Base-by-base conservation (phyloP, 2,113 vertebrate genomes). In the Ciconia boyciana region DNA sequence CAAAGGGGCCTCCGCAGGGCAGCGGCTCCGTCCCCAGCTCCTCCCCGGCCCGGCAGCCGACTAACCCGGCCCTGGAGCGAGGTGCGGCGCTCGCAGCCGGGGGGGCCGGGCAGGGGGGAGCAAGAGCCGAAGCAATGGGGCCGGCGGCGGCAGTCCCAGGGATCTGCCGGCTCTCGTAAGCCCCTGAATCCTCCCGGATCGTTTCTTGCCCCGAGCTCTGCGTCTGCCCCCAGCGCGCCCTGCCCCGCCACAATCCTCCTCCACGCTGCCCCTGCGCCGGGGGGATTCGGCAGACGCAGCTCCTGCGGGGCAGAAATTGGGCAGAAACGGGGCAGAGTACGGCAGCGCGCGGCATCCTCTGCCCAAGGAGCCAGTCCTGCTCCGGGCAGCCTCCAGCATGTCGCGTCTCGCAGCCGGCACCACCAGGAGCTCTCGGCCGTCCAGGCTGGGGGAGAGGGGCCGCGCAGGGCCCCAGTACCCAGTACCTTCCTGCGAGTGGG, bases 181-280 rank as follows among this genome's bases (percentile, higher is more conserved):
- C 69, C 62, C 32, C 60, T 4, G n/a, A 13, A 21, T 4, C 32
- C 55, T 60, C 87, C 60, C 2, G 3, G 28, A 44, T 18, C 1
- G 0, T 41, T 81, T 70, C 36, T 78, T 57, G 13, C 58, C 70
- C 5, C 9, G 1, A 20, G 0, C 4, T 1, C 74, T 7, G 2
- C 0, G 0, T 10, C 26, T 28, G 34, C 5, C 36, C 24, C 51
- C 3, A 0, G 28, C n/a, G 3, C 1, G 1, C 44, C 70, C 52
- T 19, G 46, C 58, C 57, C 39, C 13, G 1, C 25, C 11, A 3
- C 18, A 4, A 16, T 8, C 21, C 55, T 15, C 10, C 22, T 21
- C 31, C 54, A 4, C 0, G 8, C 24, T 39, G 36, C 19, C 55
- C 13, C 19, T 22, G 41, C 13, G 0, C 77, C 11, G 51, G 14